Evolutionary conservation across 1,140 invertebrate species (phyloP), one percentile per base, ranked within the genome.

Genomic region (Triops cancriformis): DNA sequence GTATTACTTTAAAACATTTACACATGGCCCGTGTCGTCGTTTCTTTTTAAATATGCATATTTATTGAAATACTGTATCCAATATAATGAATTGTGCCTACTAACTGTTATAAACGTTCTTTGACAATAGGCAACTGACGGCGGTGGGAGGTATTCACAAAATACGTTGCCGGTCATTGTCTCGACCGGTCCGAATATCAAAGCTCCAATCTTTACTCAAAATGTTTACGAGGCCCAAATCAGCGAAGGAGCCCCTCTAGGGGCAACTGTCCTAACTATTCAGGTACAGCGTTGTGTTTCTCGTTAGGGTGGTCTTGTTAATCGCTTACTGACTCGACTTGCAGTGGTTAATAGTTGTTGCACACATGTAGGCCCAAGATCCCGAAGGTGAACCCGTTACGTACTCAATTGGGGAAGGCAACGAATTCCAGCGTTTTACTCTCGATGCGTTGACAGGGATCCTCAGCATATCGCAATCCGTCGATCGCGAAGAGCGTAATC

Each of bases 341-440:
- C n/a, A n/a, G n/a, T n/a, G n/a, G n/a, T n/a, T n/a, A n/a, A n/a
- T n/a, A n/a, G n/a, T n/a, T n/a, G n/a, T n/a, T n/a, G n/a, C n/a
- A n/a, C n/a, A n/a, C n/a, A n/a, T n/a, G n/a, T 84, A 94, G 90
- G 93, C 94, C 1, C 86, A 90, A 80, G 94, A 96, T 87, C 94
- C 94, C 26, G 94, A 96, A 86, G 93, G 93, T 81, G 94, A 95
- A 85, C 90, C 90, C 0, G 91, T 96, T 0, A 89, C 89, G 0
- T 97, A 95, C 83, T 91, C 91, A 1, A 94, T 96, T 74, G 86
- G 92, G 41, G 93, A 91, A 7, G 94, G 94, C 26, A 95, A 96
- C 83, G 93, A 94, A 82, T 85, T 94, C 1, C 85, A 91, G 18
- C 93, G 95, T 82, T 97, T 97, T 82, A 87, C 89, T 0, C 93